Percentiles rank a stretch among this genome's conserved stretches.
Evolutionary conservation across 2,888 invertebrate genomes (phyloP).

Genomic region (Scaptomyza tumidula): DNA sequence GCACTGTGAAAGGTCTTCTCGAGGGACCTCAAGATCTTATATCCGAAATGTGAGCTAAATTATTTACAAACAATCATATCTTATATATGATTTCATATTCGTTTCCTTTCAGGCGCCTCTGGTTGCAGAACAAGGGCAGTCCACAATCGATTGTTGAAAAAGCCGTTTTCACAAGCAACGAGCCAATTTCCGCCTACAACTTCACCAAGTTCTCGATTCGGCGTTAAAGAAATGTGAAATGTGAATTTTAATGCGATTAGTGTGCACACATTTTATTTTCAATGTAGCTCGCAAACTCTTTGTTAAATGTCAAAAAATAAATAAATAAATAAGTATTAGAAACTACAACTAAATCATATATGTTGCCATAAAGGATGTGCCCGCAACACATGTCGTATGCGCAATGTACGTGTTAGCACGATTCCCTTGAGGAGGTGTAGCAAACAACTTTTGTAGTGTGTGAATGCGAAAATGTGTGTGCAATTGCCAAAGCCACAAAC

Average conservation of each 20-base stretch:
- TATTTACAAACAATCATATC: no score
- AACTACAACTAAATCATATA: constrained; percentile 5
- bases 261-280: background rate
- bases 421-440: constrained; percentile 6
- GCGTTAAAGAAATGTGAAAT: constrained; percentile 18
- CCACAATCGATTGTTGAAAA: constrained; percentile 56
- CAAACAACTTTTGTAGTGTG: constrained; percentile 20
- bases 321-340: background rate
- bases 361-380: background rate
- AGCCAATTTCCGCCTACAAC: constrained; percentile 36
- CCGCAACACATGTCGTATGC: constrained; percentile 32
- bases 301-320: constrained; percentile 1
- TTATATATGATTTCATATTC: background rate
- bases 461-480: constrained; percentile 2
- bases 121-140: constrained; percentile 64
- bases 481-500: constrained; percentile 46
- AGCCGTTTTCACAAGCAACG: constrained; percentile 53
- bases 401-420: constrained; percentile 44
- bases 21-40: constrained; percentile 86
- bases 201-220: constrained; percentile 50
- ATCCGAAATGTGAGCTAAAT: constrained; percentile 85
- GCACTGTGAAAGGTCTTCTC: constrained; percentile 87
- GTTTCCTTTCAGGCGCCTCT: constrained; percentile 38
- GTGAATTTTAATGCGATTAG: background rate
- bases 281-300: constrained; percentile 7